Evolutionary conservation across 2,797 vertebrate genomes (phyloP).

Genomic region (Thamnophis elegans): DNA sequence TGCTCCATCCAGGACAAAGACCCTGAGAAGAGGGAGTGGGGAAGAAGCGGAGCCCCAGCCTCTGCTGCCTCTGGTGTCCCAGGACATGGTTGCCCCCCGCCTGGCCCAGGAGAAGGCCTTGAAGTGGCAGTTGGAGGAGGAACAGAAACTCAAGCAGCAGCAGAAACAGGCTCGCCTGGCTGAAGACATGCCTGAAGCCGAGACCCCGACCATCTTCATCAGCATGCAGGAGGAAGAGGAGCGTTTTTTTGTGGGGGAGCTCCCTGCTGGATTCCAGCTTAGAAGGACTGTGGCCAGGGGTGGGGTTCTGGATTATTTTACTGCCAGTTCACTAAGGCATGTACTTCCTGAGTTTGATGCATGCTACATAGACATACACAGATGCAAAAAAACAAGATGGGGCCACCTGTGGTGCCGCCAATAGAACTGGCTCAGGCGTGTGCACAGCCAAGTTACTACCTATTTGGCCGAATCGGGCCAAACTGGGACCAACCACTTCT

Average conservation of each 20-base stretch:
- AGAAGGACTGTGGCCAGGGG: constrained; percentile 35
- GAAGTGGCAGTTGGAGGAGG: constrained; percentile 68
- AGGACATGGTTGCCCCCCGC: constrained; percentile 65
- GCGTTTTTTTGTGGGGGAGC: constrained; percentile 46
- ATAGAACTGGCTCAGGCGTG: too few species aligned
- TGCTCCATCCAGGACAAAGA: too few species aligned
- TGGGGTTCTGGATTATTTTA: too few species aligned
- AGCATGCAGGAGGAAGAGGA: constrained; percentile 67
- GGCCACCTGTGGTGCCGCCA: too few species aligned
- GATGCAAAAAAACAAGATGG: too few species aligned
- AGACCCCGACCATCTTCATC: constrained; percentile 69
- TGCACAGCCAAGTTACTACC: too few species aligned
- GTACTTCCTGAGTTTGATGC: too few species aligned
- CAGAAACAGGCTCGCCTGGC: neutral
- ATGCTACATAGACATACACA: too few species aligned
- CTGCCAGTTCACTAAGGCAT: too few species aligned
- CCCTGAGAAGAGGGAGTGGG: neutral
- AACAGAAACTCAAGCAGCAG: constrained; percentile 56
- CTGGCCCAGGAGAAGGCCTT: constrained; percentile 72
- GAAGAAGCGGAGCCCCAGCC: constrained; percentile 61
- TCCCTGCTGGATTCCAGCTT: constrained; percentile 55
- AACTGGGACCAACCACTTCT: too few species aligned
- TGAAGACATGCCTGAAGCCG: constrained; percentile 54
- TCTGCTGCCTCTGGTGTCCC: constrained; percentile 48
- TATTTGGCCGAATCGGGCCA: too few species aligned